These are phyloP conservation scores for Brachionus rubens DNA, from an alignment of 1,140 invertebrate genomes.

Conservation along the genomic window DNA sequence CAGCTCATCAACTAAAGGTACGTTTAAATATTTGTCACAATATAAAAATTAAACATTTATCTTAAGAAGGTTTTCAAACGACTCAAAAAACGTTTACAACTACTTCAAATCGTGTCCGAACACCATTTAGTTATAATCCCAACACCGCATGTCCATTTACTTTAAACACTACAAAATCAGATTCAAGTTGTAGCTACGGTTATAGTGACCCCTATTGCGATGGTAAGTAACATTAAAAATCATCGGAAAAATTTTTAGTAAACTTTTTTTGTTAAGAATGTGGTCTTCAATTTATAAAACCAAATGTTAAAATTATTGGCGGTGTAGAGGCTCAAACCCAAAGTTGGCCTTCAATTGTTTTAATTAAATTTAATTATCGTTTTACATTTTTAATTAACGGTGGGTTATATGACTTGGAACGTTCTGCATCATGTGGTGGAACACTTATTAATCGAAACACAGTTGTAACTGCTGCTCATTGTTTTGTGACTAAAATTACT, in stretches of 20 bases:
- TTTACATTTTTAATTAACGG: background rate
- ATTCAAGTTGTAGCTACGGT: background rate
- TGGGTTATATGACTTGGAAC: background rate
- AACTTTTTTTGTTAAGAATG: background rate
- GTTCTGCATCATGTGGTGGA: conserved; percentile 66
- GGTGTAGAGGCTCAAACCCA: background rate
- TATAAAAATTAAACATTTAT: too few species aligned
- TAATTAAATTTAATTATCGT: background rate
- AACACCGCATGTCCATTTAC: too few species aligned
- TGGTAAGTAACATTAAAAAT: background rate
- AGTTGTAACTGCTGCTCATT: conserved; percentile 73
- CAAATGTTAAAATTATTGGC: conserved; percentile 5
- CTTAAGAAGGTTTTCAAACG: too few species aligned
- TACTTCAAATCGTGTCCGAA: too few species aligned
- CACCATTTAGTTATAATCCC: too few species aligned
- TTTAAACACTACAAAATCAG: background rate
- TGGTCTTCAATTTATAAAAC: background rate
- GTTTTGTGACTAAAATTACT: conserved; percentile 53
- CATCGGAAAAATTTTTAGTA: background rate
- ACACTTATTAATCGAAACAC: conserved; percentile 70
- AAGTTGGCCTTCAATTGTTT: conserved; percentile 17
- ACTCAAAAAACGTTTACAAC: too few species aligned
- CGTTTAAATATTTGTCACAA: too few species aligned
- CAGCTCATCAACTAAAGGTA: too few species aligned
- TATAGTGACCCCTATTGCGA: background rate